A percentile compares a stretch with the other conserved stretches of the same genome.
Evolutionary conservation across 2,113 vertebrate species (phyloP).

Genomic region (Notechis scutatus): DNA sequence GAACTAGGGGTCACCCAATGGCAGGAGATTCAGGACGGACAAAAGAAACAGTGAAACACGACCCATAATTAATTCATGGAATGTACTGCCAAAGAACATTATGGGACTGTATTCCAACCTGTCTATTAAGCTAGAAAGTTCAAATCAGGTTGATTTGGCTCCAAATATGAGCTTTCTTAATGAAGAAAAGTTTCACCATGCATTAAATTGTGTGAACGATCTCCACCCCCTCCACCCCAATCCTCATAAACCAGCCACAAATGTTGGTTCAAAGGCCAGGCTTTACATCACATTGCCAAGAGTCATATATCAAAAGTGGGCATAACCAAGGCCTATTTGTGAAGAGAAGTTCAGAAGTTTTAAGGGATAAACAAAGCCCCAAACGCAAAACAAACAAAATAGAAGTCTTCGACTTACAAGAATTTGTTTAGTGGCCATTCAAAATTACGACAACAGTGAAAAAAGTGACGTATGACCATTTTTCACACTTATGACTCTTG

Average conservation of each 20-base stretch:
- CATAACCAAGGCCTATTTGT: neutral
- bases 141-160: neutral
- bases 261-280: neutral
- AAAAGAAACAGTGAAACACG: neutral
- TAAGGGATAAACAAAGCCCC: neutral
- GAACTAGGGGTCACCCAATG: neutral
- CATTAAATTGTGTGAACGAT: neutral
- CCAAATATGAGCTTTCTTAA: neutral
- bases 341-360: neutral
- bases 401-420: neutral
- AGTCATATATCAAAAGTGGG: neutral
- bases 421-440: neutral
- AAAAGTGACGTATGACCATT: neutral
- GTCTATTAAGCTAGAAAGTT: neutral
- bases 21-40: neutral
- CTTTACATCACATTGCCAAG: neutral
- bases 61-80: neutral
- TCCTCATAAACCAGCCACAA: neutral
- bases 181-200: neutral
- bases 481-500: neutral
- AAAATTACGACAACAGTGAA: neutral
- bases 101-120: neutral
- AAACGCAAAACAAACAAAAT: neutral
- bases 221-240: no score
- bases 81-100: neutral